These are phyloP conservation scores for Puffinus mauretanicus DNA, from an alignment of 2,113 vertebrate genomes.

Conservation along the genomic window DNA sequence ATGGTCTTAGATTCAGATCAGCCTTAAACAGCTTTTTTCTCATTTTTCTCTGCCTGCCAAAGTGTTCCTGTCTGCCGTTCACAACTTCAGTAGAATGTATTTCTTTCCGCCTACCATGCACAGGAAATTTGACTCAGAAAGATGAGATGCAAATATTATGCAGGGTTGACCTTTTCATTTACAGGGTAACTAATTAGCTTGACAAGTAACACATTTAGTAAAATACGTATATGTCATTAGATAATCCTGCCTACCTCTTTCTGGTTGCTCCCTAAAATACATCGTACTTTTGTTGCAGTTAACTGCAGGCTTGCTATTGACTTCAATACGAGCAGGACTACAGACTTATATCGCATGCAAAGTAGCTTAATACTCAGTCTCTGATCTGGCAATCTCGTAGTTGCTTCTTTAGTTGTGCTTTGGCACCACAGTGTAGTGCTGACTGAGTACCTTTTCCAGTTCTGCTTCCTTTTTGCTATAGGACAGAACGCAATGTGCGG, in stretches of 20 bases:
- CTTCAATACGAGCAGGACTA: neutral
- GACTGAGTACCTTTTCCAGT: neutral
- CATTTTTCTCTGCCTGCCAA: neutral
- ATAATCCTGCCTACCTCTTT: conserved; percentile 32
- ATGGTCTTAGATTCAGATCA: neutral
- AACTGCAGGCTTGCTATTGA: neutral
- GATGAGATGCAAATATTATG: conserved; percentile 58
- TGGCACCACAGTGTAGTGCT: neutral
- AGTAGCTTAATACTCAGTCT: neutral
- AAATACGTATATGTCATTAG: conserved; percentile 18
- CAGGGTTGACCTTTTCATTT: conserved; percentile 59
- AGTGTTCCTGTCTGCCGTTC: neutral
- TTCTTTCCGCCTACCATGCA: conserved; percentile 25
- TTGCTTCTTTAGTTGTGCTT: neutral
- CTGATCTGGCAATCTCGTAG: neutral
- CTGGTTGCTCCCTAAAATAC: neutral
- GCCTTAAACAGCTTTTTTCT: neutral
- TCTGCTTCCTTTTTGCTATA: neutral
- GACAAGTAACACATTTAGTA: conserved; percentile 28
- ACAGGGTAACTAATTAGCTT: conserved; percentile 52
- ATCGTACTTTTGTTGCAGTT: neutral
- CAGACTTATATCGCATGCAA: neutral
- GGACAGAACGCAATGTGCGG: neutral
- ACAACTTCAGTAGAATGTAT: neutral
- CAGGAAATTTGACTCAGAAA: conserved; percentile 35